Conservation (phyloP, 2,797 vertebrate species). For the Mormyrus hasselquistii region DNA sequence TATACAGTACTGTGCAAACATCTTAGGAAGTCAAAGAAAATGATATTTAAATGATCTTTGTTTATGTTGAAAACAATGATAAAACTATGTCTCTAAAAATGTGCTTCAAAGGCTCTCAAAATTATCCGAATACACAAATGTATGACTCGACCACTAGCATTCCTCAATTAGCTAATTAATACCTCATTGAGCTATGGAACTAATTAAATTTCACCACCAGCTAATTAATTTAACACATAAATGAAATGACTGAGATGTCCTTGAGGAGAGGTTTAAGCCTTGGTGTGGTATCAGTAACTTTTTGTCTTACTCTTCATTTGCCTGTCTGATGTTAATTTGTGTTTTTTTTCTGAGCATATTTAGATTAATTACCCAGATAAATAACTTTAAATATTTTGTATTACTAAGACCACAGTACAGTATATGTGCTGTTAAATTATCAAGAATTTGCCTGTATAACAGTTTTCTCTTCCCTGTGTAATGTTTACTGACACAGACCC, state of each 20-base stretch:
- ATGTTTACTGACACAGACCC: slow-evolving; percentile 63
- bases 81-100: background rate
- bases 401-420: background rate
- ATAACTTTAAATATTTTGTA: background rate
- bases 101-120: background rate
- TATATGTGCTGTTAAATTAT: background rate
- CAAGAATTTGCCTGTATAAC: background rate
- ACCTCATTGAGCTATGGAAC: background rate
- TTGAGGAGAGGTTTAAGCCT: background rate
- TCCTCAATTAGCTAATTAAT: background rate
- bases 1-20: background rate
- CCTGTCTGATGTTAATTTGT: background rate
- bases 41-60: background rate
- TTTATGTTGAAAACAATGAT: background rate
- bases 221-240: background rate
- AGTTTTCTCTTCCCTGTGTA: background rate
- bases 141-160: background rate
- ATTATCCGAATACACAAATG: background rate
- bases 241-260: background rate
- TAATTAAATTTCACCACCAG: background rate
- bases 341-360: background rate
- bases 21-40: background rate
- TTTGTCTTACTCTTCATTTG: background rate
- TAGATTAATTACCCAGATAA: background rate
- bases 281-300: background rate